A percentile compares a stretch with the other conserved stretches of the same genome.
Evolutionary conservation across 2,888 invertebrate species (phyloP).

Genomic region (Miltochrista miniata): DNA sequence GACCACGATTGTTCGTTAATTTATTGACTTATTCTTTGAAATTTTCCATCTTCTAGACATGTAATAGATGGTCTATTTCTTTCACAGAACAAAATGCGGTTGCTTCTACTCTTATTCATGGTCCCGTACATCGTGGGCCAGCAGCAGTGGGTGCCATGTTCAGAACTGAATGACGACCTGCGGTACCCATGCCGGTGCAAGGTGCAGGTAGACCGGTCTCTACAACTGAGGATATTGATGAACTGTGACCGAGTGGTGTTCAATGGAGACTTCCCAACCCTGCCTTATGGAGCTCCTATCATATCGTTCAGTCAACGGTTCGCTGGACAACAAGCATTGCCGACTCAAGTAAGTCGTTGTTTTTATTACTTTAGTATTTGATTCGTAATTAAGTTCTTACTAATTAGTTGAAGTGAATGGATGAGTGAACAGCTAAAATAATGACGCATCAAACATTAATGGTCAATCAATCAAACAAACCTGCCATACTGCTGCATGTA

Average conservation of each 20-base stretch:
- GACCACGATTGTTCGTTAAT: too few species aligned
- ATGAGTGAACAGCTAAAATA: too few species aligned
- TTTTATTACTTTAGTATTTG: not conserved
- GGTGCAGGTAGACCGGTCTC: constrained; percentile 76
- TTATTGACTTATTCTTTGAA: too few species aligned
- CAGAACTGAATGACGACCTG: constrained; percentile 89
- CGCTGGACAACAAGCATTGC: constrained; percentile 92
- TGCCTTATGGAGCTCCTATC: constrained; percentile 92
- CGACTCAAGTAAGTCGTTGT: constrained; percentile 85
- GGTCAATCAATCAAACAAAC: too few species aligned
- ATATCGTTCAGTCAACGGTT: constrained; percentile 90
- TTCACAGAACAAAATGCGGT: constrained; percentile 64
- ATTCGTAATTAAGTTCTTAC: too few species aligned
- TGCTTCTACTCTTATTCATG: constrained; percentile 58
- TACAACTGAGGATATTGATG: constrained; percentile 85
- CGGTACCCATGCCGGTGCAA: constrained; percentile 88
- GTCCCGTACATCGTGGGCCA: constrained; percentile 56
- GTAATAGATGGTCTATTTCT: constrained; percentile 7
- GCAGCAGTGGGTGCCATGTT: constrained; percentile 88
- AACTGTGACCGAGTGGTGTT: constrained; percentile 94
- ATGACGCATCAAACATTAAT: too few species aligned
- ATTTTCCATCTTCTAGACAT: too few species aligned
- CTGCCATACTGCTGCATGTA: too few species aligned
- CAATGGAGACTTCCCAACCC: constrained; percentile 88
- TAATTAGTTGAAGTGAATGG: too few species aligned